Base-by-base conservation (phyloP, 2,888 invertebrate species). In the Ormyrus pomaceus region DNA sequence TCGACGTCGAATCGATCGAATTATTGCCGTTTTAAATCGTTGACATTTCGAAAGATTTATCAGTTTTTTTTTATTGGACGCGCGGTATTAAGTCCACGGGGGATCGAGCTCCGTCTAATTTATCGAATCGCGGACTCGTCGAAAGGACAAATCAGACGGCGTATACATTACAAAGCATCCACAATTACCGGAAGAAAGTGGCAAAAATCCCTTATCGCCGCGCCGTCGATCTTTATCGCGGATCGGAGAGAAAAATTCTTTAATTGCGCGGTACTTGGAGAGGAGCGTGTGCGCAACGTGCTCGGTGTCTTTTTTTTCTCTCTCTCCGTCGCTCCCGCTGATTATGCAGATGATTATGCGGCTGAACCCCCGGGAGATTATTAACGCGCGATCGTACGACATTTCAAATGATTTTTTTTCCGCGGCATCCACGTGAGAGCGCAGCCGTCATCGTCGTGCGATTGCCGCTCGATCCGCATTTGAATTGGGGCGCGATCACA, bases 1-100 rank as follows among this genome's bases (percentile, higher is more conserved):
- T 71, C 79, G 70, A 75, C 71, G 59, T 79, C 79, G 55, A 75
- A 71, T 80, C 76, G 68, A 80, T 80, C 76, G 68, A 76, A 80
- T 62, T 76, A 80, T 76, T 80, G 53, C 69, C 46, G 72, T 55
- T 65, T 73, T 62, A n/a, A 9, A 69, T 73, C 51, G 19, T 51
- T 70, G 46, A 74, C 61, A 45, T 69, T 58, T 62, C 9, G 8
- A 34, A 11, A 53, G 64, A 65, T 79, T 70, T 48, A 78, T 61
- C 46, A 53, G 46, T 61, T 75, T 75, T 75, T 75, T 75, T 75
- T 51, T n/a, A 77, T 65, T 77, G 56, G 0, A 51, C 34, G 34
- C 4, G 3, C 13, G 13, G 13, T 13, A 59, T 45, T 34, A 64
- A 77, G 50, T 45, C 34, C 34, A 34, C 3, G 34, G 34, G 34